These are phyloP conservation scores for Gallirallus australis DNA, from an alignment of 2,797 vertebrate genomes.

Conservation along the genomic window DNA sequence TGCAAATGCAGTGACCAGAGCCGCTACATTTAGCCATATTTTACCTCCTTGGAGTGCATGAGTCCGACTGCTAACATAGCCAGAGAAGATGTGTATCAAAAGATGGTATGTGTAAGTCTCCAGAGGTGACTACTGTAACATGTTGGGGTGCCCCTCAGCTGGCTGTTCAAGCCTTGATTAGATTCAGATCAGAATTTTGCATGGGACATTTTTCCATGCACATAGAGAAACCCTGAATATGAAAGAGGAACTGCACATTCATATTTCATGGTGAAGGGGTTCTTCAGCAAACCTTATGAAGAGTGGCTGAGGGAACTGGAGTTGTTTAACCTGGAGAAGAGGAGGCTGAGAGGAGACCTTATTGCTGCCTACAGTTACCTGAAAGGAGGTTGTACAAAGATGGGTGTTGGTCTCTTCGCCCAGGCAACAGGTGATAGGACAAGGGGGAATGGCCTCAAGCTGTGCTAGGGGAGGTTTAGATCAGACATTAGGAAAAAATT, in stretches of 20 bases:
- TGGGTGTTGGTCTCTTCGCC: too few species aligned
- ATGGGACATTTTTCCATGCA: not conserved
- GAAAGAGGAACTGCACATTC: not conserved
- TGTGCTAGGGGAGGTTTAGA: too few species aligned
- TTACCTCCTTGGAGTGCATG: not conserved
- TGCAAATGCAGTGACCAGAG: not conserved
- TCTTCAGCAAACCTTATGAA: too few species aligned
- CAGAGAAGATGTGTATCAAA: not conserved
- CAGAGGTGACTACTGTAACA: fast-evolving
- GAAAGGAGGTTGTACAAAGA: too few species aligned
- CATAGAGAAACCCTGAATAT: not conserved
- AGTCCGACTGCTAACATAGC: fast-evolving
- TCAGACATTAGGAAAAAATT: too few species aligned
- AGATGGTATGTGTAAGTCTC: not conserved
- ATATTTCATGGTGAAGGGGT: not conserved
- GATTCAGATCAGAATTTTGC: not conserved
- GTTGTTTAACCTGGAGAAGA: too few species aligned
- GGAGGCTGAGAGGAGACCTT: too few species aligned
- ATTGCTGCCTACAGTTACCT: too few species aligned
- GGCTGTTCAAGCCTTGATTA: not conserved
- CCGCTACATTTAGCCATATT: not conserved
- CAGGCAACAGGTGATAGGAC: too few species aligned
- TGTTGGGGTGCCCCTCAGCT: fast-evolving
- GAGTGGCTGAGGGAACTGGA: too few species aligned
- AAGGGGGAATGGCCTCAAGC: too few species aligned